Evolutionary conservation across 2,888 invertebrate species (phyloP).

Genomic region (Pantelozetes paolii): DNA sequence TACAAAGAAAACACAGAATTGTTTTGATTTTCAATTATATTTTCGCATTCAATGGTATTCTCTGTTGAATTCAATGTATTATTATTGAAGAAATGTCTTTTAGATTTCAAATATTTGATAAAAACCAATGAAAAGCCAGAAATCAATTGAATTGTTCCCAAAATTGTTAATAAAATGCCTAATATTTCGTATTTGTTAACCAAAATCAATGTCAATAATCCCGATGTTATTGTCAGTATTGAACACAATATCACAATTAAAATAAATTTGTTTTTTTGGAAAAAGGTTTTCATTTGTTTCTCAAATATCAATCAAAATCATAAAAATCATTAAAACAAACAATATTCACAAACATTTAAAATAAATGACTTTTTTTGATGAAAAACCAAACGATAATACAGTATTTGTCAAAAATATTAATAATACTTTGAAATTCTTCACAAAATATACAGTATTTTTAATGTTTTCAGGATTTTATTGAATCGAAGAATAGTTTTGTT

Average conservation of each 20-base stretch:
- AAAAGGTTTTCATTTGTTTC: constrained; percentile 1
- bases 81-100: constrained; percentile 6
- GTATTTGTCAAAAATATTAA: too few species aligned
- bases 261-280: background rate
- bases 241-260: background rate
- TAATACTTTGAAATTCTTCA: too few species aligned
- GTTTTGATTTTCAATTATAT: background rate
- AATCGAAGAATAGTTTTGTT: too few species aligned
- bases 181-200: background rate
- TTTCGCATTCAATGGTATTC: background rate
- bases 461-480: too few species aligned
- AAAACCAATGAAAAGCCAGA: constrained; percentile 7
- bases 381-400: too few species aligned
- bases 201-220: background rate
- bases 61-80: background rate
- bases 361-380: too few species aligned
- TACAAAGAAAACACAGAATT: constrained; percentile 14
- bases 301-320: too few species aligned
- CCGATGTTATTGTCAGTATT: background rate
- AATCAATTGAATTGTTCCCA: constrained; percentile 18
- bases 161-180: background rate
- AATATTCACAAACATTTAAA: too few species aligned
- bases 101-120: constrained; percentile 13
- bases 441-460: too few species aligned
- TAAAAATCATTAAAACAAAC: too few species aligned